A percentile compares a stretch with the other conserved stretches of the same genome.
Conservation (phyloP, 2,888 invertebrate species). For the Drosophila suboccidentalis region DNA sequence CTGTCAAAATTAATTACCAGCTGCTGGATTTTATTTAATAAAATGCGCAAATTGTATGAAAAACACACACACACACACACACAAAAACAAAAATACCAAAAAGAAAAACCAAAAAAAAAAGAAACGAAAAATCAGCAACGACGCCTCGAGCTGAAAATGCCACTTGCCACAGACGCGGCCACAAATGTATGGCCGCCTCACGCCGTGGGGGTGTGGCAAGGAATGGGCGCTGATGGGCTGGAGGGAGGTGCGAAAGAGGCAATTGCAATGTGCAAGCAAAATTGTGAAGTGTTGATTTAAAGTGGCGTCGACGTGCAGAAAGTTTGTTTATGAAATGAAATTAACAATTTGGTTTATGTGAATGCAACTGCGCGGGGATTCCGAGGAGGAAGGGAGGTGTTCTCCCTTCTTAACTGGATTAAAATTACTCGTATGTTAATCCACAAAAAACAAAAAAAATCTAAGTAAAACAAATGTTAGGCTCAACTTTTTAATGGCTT, state of each 20-base stretch:
- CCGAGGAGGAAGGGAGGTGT: too few relatives aligned
- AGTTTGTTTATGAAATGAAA: constrained; percentile 66
- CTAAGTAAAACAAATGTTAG: not conserved
- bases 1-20: constrained; percentile 81
- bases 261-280: constrained; percentile 55
- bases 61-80: constrained; percentile 16
- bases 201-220: not conserved
- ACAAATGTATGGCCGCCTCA: constrained; percentile 41
- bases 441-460: constrained; percentile 14
- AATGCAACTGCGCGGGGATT: constrained; percentile 5
- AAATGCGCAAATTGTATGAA: constrained; percentile 61
- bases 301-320: constrained; percentile 57
- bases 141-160: constrained; percentile 41
- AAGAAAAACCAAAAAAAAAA: not conserved
- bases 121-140: constrained; percentile 37
- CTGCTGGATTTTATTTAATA: constrained; percentile 76
- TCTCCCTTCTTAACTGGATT: constrained; percentile 25
- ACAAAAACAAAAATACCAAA: not conserved
- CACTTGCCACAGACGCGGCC: constrained; percentile 54
- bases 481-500: not conserved
- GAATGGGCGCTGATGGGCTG: too few relatives aligned
- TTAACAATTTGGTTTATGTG: constrained; percentile 41
- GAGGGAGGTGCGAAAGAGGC: constrained; percentile 1
- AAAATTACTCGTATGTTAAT: constrained; percentile 28
- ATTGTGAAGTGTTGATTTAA: constrained; percentile 76